A percentile compares a stretch with the other conserved stretches of the same genome.
phyloP scores from a whole-genome alignment of 2,797 vertebrate species.

The Merluccius polli region DNA sequence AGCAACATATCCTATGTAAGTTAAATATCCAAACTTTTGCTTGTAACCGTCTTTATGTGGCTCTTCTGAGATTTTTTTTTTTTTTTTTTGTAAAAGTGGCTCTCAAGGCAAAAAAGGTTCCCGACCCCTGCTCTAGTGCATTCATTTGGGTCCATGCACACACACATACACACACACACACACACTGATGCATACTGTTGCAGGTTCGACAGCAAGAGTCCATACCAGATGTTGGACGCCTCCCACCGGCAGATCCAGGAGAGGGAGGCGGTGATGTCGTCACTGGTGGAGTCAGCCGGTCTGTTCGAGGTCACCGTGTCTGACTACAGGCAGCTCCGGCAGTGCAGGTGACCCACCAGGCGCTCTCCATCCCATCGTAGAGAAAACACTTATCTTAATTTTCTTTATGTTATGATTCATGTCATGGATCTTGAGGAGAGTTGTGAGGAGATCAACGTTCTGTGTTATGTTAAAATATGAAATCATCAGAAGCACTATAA shows the following conservation, averaged over 20 bases:
- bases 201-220: slow-evolving; percentile 80
- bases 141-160: background rate
- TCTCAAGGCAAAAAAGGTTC: too few species aligned
- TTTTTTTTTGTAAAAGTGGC: too few species aligned
- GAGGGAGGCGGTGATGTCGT: slow-evolving; percentile 83
- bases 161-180: background rate
- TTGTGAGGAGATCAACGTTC: background rate
- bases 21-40: too few species aligned
- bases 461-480: background rate
- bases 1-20: too few species aligned
- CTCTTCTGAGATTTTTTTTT: too few species aligned
- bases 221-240: slow-evolving; percentile 79
- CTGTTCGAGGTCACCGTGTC: slow-evolving; percentile 89
- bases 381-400: too few species aligned
- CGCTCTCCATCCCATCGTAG: background rate
- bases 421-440: background rate
- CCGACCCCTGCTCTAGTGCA: slow-evolving; percentile 7
- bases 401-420: background rate
- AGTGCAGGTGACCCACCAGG: slow-evolving; percentile 76
- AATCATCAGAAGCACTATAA: background rate
- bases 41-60: too few species aligned
- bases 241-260: slow-evolving; percentile 80
- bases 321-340: slow-evolving; percentile 85
- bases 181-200: background rate
- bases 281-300: slow-evolving; percentile 78